phyloP scores from a whole-genome alignment of 2,888 invertebrate species.

The Erebia epiphron region DNA sequence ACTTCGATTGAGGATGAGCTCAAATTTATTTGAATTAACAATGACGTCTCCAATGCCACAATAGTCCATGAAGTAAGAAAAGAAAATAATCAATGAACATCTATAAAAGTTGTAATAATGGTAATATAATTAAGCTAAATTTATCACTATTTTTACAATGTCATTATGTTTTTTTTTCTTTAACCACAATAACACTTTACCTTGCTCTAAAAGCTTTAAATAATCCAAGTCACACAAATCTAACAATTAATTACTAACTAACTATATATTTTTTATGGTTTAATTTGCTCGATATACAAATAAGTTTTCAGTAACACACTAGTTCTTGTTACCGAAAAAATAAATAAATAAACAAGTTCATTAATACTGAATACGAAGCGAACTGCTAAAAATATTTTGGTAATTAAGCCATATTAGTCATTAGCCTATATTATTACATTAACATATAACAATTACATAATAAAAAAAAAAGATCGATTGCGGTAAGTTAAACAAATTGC shows the following conservation, averaged over 20 bases:
- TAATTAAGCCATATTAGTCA: conserved; percentile 73
- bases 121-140: conserved; percentile 82
- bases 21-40: conserved; percentile 83
- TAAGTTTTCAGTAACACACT: conserved; percentile 68
- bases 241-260: conserved; percentile 83
- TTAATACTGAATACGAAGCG: conserved; percentile 80
- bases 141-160: conserved; percentile 83
- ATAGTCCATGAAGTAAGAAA: conserved; percentile 79
- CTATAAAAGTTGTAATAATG: conserved; percentile 83
- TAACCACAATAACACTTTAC: conserved; percentile 82
- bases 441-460: conserved; percentile 47
- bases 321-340: conserved; percentile 61
- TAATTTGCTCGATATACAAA: conserved; percentile 82
- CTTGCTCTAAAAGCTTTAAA: conserved; percentile 82
- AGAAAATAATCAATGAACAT: conserved; percentile 80
- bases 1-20: conserved; percentile 79
- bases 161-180: conserved; percentile 78
- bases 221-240: conserved; percentile 82
- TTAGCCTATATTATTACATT: conserved; percentile 64
- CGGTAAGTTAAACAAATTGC: conserved; percentile 66
- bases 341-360: conserved; percentile 59
- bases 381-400: conserved; percentile 76
- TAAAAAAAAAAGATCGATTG: conserved; percentile 60
- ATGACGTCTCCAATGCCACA: conserved; percentile 82
- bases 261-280: conserved; percentile 79